Percentiles rank a stretch among this genome's conserved stretches.
phyloP scores from a whole-genome alignment of 2,797 vertebrate species.

The Pangasius mekongensis region DNA sequence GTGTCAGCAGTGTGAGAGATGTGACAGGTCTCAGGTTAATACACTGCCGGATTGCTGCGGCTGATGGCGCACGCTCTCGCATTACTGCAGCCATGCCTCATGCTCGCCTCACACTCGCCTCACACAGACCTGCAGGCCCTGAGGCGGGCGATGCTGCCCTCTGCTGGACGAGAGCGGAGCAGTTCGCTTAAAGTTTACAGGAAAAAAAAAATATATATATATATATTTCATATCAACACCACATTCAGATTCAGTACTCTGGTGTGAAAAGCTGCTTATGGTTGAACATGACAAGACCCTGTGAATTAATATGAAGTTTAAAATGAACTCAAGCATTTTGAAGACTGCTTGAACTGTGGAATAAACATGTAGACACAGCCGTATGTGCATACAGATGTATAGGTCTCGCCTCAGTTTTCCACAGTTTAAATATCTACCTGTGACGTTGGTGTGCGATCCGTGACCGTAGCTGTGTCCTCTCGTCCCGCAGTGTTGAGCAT shows the following conservation, averaged over 20 bases:
- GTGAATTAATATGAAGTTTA: not conserved
- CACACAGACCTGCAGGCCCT: conserved; percentile 67
- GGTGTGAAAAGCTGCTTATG: not conserved
- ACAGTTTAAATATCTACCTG: not conserved
- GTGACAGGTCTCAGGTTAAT: conserved; percentile 31
- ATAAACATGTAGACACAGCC: not conserved
- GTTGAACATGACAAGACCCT: not conserved
- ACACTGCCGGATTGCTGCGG: conserved; percentile 74
- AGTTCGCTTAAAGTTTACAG: too few species aligned
- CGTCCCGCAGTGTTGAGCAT: conserved; percentile 82
- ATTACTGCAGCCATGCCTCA: conserved; percentile 80
- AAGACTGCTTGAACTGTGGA: not conserved
- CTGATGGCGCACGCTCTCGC: conserved; percentile 81
- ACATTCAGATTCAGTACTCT: not conserved
- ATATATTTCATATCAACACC: not conserved
- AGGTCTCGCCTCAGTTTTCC: not conserved
- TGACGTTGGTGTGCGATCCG: not conserved
- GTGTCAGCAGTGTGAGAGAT: conserved; percentile 45
- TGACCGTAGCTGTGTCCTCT: not conserved
- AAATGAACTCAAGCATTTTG: not conserved
- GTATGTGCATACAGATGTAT: too few species aligned
- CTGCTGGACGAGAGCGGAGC: conserved; percentile 57
- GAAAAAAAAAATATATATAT: not conserved
- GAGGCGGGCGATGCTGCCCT: conserved; percentile 71
- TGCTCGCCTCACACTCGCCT: conserved; percentile 67